Percentiles rank a stretch among this genome's conserved stretches.
phyloP scores from a whole-genome alignment of 2,888 invertebrate species.

The Aplocera efformata region DNA sequence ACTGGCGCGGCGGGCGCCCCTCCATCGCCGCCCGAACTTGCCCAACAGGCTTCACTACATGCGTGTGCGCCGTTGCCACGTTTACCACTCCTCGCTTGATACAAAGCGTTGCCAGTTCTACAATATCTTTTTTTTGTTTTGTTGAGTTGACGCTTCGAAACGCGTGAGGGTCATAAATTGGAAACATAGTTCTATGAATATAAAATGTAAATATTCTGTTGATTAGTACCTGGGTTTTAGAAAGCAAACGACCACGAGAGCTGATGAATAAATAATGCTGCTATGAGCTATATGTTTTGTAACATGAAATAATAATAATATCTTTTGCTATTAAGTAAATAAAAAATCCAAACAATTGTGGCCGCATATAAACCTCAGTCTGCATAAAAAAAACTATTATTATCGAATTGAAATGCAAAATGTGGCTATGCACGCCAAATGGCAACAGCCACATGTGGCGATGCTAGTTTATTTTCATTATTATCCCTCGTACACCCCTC shows the following conservation, averaged over 20 bases:
- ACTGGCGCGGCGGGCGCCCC: conserved; percentile 65
- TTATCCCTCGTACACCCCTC: conserved; percentile 45
- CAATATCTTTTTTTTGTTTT: conserved; percentile 62
- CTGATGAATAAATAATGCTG: no score
- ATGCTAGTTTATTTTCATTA: conserved; percentile 40
- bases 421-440: conserved; percentile 28
- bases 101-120: conserved; percentile 63
- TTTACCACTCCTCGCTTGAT: conserved; percentile 43
- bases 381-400: conserved; percentile 18
- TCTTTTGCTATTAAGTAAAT: no score
- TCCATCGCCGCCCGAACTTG: conserved; percentile 56
- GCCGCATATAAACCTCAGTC: conserved; percentile 3
- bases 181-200: conserved; percentile 55
- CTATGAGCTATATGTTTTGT: no score
- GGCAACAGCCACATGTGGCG: conserved; percentile 46
- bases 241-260: neutral
- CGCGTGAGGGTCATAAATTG: conserved; percentile 72
- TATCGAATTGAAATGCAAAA: conserved; percentile 24
- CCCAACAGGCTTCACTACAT: conserved; percentile 64
- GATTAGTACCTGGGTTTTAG: conserved; percentile 6
- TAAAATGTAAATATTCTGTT: conserved; percentile 33
- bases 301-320: no score
- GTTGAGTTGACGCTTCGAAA: conserved; percentile 65
- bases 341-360: conserved; percentile 1
- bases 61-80: conserved; percentile 75